These are phyloP conservation scores for Platalea minor DNA, from an alignment of 2,797 vertebrate species.

Conservation along the genomic window DNA sequence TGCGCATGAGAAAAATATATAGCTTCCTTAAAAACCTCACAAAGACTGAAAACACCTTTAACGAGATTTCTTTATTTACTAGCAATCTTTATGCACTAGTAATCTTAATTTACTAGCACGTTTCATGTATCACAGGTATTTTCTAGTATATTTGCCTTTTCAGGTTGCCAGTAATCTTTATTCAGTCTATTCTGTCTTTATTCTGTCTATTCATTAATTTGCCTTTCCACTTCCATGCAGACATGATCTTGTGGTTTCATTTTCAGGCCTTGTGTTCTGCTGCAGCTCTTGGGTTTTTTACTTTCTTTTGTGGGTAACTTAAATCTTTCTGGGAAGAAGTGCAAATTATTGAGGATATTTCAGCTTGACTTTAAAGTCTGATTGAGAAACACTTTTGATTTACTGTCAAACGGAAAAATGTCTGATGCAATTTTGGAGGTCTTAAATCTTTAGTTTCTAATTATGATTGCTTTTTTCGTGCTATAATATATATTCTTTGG, in stretches of 20 bases:
- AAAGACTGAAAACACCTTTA: neutral
- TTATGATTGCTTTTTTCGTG: slow-evolving; percentile 2
- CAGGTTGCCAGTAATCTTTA: neutral
- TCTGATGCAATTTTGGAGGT: slow-evolving; percentile 54
- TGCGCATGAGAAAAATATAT: neutral
- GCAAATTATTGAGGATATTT: slow-evolving; percentile 24
- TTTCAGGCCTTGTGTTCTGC: neutral
- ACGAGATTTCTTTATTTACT: neutral
- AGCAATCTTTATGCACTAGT: neutral
- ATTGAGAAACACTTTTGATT: slow-evolving; percentile 58
- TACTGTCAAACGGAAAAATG: slow-evolving; percentile 36
- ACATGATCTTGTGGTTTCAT: neutral
- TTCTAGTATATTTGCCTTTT: neutral
- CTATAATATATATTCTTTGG: neutral
- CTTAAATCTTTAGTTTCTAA: slow-evolving; percentile 64
- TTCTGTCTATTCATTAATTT: neutral
- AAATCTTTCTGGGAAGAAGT: slow-evolving; percentile 17
- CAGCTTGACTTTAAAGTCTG: slow-evolving; percentile 39
- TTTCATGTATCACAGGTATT: neutral
- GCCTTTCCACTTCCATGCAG: neutral
- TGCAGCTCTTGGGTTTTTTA: neutral
- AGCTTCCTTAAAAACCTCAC: neutral
- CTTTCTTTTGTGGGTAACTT: neutral
- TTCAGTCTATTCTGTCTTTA: neutral
- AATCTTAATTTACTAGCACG: neutral